Conservation (phyloP, 2,113 vertebrate species). For the Phyllopteryx taeniolatus region DNA sequence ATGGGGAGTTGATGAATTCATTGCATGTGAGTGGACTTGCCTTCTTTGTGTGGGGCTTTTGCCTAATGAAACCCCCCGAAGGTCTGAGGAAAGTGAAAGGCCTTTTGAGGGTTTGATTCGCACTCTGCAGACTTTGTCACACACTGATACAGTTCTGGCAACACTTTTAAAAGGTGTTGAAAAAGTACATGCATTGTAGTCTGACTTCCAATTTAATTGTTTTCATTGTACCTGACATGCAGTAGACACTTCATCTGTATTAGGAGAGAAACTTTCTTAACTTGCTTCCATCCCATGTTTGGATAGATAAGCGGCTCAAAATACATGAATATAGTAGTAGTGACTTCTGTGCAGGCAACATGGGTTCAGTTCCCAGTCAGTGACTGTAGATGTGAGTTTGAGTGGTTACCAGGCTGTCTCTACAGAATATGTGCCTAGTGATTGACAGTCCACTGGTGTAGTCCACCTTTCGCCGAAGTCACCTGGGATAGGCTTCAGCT, state of each 20-base stretch:
- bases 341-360: too few relatives aligned
- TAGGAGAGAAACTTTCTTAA: too few relatives aligned
- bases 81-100: slow-evolving; percentile 52
- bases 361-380: too few relatives aligned
- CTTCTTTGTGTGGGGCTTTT: slow-evolving; percentile 60
- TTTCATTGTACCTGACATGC: background rate
- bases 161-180: background rate
- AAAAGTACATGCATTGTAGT: background rate
- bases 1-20: slow-evolving; percentile 75
- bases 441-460: too few relatives aligned
- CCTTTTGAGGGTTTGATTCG: slow-evolving; percentile 41
- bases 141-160: background rate
- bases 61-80: slow-evolving; percentile 59
- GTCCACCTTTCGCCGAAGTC: too few relatives aligned
- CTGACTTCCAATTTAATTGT: background rate
- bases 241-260: background rate
- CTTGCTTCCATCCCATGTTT: too few relatives aligned
- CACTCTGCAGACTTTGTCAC: background rate
- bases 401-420: too few relatives aligned
- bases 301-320: too few relatives aligned
- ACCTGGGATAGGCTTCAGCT: too few relatives aligned
- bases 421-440: too few relatives aligned
- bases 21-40: slow-evolving; percentile 67
- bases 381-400: too few relatives aligned
- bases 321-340: too few relatives aligned